phyloP scores from a whole-genome alignment of 2,113 vertebrate species.

The Pithys albifrons region DNA sequence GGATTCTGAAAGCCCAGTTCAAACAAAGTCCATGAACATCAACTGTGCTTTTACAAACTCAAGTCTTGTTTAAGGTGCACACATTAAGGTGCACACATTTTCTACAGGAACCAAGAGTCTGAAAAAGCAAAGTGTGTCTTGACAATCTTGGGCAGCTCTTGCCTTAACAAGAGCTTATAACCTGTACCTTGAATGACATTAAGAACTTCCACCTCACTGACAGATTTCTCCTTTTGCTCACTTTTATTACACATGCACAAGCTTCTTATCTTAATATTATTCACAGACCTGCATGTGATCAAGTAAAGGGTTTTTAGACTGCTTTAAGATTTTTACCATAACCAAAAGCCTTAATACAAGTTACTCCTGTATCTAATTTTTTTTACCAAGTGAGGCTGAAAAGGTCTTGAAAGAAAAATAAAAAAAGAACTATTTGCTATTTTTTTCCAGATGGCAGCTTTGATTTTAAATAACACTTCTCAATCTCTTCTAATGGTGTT shows the following conservation, averaged over 20 bases:
- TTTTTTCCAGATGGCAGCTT: background rate
- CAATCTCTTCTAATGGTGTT: background rate
- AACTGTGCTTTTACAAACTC: background rate
- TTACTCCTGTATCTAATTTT: background rate
- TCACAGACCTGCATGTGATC: background rate
- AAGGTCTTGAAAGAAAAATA: background rate
- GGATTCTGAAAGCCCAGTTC: background rate
- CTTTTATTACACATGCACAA: background rate
- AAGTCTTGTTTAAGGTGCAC: background rate
- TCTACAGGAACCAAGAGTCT: background rate
- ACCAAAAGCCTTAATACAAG: background rate
- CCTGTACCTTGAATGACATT: background rate
- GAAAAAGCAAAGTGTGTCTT: background rate
- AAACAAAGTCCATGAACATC: background rate
- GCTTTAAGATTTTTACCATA: background rate
- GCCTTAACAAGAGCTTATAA: background rate
- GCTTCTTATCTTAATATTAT: background rate
- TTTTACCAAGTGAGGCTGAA: background rate
- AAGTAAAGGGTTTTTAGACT: background rate
- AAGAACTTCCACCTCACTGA: background rate
- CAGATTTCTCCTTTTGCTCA: background rate
- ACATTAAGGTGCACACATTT: fast-evolving
- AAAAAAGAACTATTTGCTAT: background rate
- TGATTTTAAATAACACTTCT: background rate
- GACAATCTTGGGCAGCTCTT: background rate